Evolutionary conservation across 2,888 invertebrate genomes (phyloP), one percentile per base, ranked within the genome.

Genomic region (Steinernema scapterisci): DNA sequence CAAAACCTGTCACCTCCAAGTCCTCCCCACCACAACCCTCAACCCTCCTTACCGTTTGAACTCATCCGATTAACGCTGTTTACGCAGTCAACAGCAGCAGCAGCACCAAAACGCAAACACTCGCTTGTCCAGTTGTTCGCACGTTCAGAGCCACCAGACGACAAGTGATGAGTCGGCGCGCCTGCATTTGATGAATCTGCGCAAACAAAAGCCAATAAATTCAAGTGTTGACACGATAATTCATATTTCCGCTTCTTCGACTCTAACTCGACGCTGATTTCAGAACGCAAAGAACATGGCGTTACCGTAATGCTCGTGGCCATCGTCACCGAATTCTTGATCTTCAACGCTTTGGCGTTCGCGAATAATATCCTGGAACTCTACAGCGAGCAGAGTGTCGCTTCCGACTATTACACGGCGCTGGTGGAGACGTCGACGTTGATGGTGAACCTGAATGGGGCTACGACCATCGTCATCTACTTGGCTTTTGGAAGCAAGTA

Each of bases 301-400:
- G 81, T 84, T 21, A 83, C 84, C 9, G 77, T 85, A 1, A 85
- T 85, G 85, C 78, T 85, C 46, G 81, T 85, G 38, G 84, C 83
- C 16, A 85, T 85, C 71, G 85, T 84, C 27, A 80, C 83, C 5
- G 82, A 83, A 45, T 85, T 85, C 74, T 77, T 85, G 48, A 73
- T 83, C 25, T 85, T 85, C 79, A 85, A 85, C 76, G 71, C 83
- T 25, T 78, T 85, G 52, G 85, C 84, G 1, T 85, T 85, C 72
- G 78, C 82, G 54, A 85, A 83, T 71, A 85, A 85, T 74, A 79
- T 85, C 31, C 78, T 85, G 52, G 85, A 85, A 56, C 73, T 85
- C 25, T 77, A 75, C 2, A 74, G 76, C n/a, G 75, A 73, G 11
- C 70, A 76, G 31, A 19, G 19, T 52, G 76, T 70, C 7, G 72